Evolutionary conservation across 2,113 vertebrate genomes (phyloP).

Genomic region (Anhinga anhinga): DNA sequence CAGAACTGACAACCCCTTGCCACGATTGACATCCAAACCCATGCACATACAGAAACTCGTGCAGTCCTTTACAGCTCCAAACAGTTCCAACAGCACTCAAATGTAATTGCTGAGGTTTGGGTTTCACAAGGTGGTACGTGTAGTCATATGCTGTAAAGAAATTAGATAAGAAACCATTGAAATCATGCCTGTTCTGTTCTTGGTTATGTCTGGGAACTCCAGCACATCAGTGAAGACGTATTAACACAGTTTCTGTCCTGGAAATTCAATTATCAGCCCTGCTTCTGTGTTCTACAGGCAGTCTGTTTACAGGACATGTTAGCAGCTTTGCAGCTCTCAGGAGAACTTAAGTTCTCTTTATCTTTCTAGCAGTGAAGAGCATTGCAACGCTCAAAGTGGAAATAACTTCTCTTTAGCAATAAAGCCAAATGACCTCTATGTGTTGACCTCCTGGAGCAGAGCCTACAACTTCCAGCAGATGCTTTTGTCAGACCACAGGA

Average conservation of each 20-base stretch:
- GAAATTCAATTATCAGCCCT: neutral
- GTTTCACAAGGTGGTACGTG: neutral
- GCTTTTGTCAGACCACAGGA: neutral
- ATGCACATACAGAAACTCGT: neutral
- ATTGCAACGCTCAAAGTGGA: neutral
- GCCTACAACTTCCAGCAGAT: neutral
- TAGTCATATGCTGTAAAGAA: neutral
- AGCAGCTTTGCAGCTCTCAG: neutral
- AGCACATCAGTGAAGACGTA: neutral
- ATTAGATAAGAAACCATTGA: neutral
- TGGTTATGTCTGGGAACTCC: neutral
- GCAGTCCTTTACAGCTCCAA: neutral
- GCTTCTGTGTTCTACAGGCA: neutral
- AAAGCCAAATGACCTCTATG: neutral
- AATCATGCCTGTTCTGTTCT: neutral
- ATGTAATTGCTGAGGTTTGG: neutral
- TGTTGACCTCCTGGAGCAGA: neutral
- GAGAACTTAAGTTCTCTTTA: neutral
- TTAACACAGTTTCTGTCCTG: neutral
- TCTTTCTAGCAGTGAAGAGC: neutral
- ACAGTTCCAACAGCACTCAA: neutral
- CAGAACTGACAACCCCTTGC: neutral
- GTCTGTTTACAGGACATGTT: neutral
- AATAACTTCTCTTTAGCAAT: neutral
- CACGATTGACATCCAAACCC: neutral